Evolutionary conservation across 2,888 invertebrate genomes (phyloP).

Genomic region (Hipparchia semele): DNA sequence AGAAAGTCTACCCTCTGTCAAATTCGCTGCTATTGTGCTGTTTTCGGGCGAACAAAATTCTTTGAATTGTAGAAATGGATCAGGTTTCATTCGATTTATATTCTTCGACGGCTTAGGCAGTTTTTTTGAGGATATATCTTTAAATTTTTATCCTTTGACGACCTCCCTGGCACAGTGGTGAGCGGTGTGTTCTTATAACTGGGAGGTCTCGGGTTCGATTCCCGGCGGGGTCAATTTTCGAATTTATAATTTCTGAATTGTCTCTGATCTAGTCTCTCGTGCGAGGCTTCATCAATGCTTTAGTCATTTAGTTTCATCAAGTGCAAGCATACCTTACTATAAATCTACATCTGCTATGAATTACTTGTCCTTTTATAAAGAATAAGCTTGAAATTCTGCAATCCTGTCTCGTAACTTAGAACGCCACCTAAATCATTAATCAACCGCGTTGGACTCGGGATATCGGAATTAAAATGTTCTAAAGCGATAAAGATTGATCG

Average conservation of each 20-base stretch:
- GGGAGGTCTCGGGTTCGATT: too few species aligned
- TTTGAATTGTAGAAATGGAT: slow-evolving; percentile 1
- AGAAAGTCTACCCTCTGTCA: slow-evolving; percentile 14
- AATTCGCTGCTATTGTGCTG: slow-evolving; percentile 11
- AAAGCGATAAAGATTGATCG: slow-evolving; percentile 25
- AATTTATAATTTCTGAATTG: too few species aligned
- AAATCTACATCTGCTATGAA: too few species aligned
- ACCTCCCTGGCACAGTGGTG: too few species aligned
- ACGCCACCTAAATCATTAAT: slow-evolving; percentile 23
- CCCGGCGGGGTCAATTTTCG: too few species aligned
- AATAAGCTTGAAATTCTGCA: not conserved
- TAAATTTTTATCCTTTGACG: too few species aligned
- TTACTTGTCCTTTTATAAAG: too few species aligned
- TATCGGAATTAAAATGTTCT: slow-evolving; percentile 32
- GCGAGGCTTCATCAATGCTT: too few species aligned
- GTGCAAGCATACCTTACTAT: too few species aligned
- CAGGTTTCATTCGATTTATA: not conserved
- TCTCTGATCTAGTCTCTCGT: too few species aligned
- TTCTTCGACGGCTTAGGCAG: not conserved
- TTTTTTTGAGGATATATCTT: not conserved
- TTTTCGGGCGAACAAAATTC: not conserved
- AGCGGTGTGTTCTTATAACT: too few species aligned
- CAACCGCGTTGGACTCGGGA: slow-evolving; percentile 25
- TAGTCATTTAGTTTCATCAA: too few species aligned
- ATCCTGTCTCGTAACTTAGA: not conserved